Evolutionary conservation across 2,113 vertebrate genomes (phyloP), one percentile per base, ranked within the genome.

Genomic region (Trichomycterus rosablanca): DNA sequence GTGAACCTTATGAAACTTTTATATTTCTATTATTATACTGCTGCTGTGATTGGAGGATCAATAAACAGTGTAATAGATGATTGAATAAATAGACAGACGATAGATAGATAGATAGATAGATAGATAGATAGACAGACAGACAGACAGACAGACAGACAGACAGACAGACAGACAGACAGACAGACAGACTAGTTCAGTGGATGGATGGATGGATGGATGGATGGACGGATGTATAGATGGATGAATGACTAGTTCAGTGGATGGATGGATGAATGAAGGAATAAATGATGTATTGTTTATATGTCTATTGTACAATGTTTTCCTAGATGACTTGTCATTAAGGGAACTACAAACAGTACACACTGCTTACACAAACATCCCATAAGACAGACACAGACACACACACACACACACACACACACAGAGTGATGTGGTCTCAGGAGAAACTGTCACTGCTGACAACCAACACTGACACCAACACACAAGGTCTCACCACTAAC

Each of bases 261-360:
- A n/a, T 15, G 37, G 37, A 40, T 40, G 14, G 26, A 53, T 19
- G 24, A 10, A 58, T 11, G 18, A 11, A 63, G 15, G 40, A 35
- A 55, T 16, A 43, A 7, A 24, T 6, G 18, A 40, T 48, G 35
- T n/a, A 23, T 24, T 77, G 74, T 78, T 86, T 86, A 80, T 79
- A 67, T 24, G 19, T 78, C 56, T 83, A 79, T 86, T 82, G 69
- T 66, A 76, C 75, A 59, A 49, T 74, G 74, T 82, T 79, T 81
- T 75, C 70, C 78, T 86, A 87, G 86, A 84, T 82, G 71, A 73
- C 65, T 63, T 70, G 73, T 88, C 81, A 84, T 86, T 85, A 85
- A 72, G 56, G 67, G 81, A 80, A 81, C 77, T 73, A 60, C 70
- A 63, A 45, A 51, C 67, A 62, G 58, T 44, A 53, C 57, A 52